Conservation (phyloP, 2,888 invertebrate species). For the Lacanobia oleracea region DNA sequence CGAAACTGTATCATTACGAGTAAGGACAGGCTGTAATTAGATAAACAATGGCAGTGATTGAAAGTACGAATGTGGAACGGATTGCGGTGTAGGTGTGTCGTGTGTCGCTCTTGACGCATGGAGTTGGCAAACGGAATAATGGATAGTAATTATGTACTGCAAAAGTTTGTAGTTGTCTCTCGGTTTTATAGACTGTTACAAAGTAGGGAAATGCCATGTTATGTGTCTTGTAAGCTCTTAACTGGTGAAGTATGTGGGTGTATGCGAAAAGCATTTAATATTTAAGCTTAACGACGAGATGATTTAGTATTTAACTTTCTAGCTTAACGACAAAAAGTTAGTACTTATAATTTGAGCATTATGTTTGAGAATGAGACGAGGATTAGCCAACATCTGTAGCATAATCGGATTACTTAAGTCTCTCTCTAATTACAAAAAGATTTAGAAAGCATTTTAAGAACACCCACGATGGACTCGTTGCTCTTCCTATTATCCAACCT, state of each 20-base stretch:
- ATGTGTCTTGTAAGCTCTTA: slow-evolving; percentile 38
- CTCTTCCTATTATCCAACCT: background rate
- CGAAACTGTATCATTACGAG: slow-evolving; percentile 74
- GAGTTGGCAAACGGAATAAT: slow-evolving; percentile 62
- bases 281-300: slow-evolving; percentile 36
- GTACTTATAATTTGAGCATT: slow-evolving; percentile 1
- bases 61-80: slow-evolving; percentile 74
- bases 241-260: slow-evolving; percentile 39
- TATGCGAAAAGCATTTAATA: slow-evolving; percentile 44
- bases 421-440: background rate
- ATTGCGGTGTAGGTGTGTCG: slow-evolving; percentile 74
- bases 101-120: slow-evolving; percentile 43
- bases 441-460: background rate
- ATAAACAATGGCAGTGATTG: slow-evolving; percentile 84
- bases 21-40: slow-evolving; percentile 80
- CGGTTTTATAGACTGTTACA: slow-evolving; percentile 53
- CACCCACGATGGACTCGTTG: background rate
- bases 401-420: slow-evolving; percentile 16
- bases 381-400: slow-evolving; percentile 4
- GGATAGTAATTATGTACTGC: slow-evolving; percentile 58
- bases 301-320: slow-evolving; percentile 20
- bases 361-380: background rate
- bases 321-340: slow-evolving; percentile 4
- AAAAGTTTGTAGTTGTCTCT: slow-evolving; percentile 52
- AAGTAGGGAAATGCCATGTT: slow-evolving; percentile 52